phyloP scores from a whole-genome alignment of 92 coral and sea anemone genomes.

The Bergia sp. region DNA sequence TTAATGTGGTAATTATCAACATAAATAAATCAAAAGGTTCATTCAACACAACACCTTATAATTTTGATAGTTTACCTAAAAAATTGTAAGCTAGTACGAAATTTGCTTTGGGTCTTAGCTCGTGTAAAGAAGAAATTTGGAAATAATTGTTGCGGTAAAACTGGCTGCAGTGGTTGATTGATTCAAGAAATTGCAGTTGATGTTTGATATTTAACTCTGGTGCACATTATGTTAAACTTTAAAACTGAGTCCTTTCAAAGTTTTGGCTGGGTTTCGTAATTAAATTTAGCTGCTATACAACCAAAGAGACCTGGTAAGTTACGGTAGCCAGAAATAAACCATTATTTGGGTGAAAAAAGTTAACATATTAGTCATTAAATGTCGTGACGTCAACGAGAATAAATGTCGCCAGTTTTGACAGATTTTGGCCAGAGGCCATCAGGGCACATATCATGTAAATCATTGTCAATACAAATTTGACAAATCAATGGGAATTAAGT shows the following conservation, averaged over 20 bases:
- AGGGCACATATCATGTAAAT: too few species aligned
- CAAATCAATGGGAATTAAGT: too few species aligned
- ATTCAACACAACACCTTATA: neutral
- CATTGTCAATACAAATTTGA: too few species aligned
- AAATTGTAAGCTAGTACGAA: neutral
- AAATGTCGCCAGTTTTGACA: too few species aligned
- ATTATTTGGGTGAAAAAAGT: neutral
- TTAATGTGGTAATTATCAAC: neutral
- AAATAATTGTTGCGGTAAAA: too few species aligned
- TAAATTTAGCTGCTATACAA: neutral
- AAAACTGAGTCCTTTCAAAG: too few species aligned
- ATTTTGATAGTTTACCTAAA: neutral
- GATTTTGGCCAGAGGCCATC: too few species aligned
- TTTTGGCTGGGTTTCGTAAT: neutral
- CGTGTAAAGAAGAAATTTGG: too few species aligned
- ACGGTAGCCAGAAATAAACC: too few species aligned
- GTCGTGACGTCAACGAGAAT: neutral
- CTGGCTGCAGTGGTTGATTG: neutral
- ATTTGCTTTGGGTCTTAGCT: too few species aligned
- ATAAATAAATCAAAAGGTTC: neutral
- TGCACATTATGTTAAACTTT: neutral
- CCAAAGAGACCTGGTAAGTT: neutral
- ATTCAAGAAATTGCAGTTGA: neutral
- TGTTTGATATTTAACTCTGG: neutral
- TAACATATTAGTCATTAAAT: neutral